Evolutionary conservation across 2,797 vertebrate species (phyloP).

Genomic region (Meriones psammophilus): DNA sequence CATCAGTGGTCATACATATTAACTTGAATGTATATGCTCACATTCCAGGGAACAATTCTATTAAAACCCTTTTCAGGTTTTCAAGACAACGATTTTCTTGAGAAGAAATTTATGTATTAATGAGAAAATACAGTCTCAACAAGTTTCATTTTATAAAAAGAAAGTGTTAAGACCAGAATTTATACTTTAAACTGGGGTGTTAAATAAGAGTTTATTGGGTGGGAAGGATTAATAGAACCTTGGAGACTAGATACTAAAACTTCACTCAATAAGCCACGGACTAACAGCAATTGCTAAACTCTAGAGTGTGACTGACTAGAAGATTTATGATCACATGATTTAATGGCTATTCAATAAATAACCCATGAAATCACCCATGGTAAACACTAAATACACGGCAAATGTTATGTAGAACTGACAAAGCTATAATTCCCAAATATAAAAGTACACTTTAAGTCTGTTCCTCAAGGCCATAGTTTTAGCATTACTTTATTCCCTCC

Average conservation of each 20-base stretch:
- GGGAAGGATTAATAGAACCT: constrained; percentile 20
- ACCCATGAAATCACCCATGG: background rate
- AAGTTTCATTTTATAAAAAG: constrained; percentile 3
- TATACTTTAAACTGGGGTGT: background rate
- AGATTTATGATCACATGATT: background rate
- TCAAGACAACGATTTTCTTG: constrained; percentile 44
- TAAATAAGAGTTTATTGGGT: background rate
- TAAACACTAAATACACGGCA: background rate
- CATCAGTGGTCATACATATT: background rate
- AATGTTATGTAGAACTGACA: background rate
- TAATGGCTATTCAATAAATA: background rate
- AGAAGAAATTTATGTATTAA: constrained; percentile 37
- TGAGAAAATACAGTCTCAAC: background rate
- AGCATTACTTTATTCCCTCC: constrained; percentile 34
- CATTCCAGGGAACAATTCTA: background rate
- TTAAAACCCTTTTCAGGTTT: background rate
- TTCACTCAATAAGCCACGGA: background rate
- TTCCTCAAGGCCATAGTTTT: constrained; percentile 36
- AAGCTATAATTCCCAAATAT: background rate
- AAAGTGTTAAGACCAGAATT: constrained; percentile 32
- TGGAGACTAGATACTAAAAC: constrained; percentile 6
- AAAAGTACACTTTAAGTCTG: background rate
- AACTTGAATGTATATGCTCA: background rate
- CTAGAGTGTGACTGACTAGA: background rate
- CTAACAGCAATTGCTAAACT: constrained; percentile 43